These are phyloP conservation scores for Crambe crambe DNA, from an alignment of 37 sponge, comb jelly and placozoan genomes.

Conservation along the genomic window DNA sequence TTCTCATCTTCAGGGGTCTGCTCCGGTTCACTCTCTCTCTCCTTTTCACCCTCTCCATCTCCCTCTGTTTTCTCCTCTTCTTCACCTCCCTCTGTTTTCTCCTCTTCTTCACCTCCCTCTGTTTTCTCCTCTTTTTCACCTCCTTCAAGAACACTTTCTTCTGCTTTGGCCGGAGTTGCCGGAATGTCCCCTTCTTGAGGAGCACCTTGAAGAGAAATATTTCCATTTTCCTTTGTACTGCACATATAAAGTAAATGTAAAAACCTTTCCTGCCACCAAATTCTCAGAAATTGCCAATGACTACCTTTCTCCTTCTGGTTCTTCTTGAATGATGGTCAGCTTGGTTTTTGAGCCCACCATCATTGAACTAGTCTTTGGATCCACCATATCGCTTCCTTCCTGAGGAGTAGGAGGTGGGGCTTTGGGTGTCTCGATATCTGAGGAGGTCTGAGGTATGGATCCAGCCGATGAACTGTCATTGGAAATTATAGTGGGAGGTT, in stretches of 20 bases:
- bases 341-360: not conserved
- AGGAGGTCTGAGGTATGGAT: too few species aligned
- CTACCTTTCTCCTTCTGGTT: slow-evolving; percentile 4
- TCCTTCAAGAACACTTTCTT: too few species aligned
- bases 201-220: too few species aligned
- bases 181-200: too few species aligned
- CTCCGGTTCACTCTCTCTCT: not conserved
- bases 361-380: too few species aligned
- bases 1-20: not conserved
- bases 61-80: not conserved
- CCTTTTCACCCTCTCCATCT: not conserved
- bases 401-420: not conserved
- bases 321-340: slow-evolving; percentile 33
- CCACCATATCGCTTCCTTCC: too few species aligned
- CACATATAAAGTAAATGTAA: too few species aligned
- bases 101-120: not conserved
- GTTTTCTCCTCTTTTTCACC: not conserved
- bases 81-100: not conserved
- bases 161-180: too few species aligned
- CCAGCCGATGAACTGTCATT: not conserved
- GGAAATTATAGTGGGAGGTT: not conserved
- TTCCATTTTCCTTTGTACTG: too few species aligned
- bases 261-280: too few species aligned
- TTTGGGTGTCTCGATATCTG: too few species aligned
- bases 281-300: too few species aligned